phyloP scores from a whole-genome alignment of 2,113 vertebrate genomes.

The Cettia cetti region DNA sequence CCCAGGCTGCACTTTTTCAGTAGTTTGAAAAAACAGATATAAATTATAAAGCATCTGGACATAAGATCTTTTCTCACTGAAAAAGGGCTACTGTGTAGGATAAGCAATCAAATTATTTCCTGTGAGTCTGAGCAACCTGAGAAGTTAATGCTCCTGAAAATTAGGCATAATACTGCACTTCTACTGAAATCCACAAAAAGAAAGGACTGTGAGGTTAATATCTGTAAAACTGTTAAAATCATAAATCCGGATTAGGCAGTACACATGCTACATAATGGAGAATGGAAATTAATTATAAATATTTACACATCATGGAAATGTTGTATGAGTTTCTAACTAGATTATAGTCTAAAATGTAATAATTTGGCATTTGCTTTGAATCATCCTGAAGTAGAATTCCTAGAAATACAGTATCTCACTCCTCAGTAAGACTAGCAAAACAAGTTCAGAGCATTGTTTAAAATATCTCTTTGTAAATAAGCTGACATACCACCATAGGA shows the following conservation, averaged over 20 bases:
- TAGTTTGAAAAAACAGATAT: neutral
- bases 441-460: neutral
- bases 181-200: neutral
- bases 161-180: neutral
- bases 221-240: neutral
- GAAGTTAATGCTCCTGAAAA: constrained; percentile 28
- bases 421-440: neutral
- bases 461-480: neutral
- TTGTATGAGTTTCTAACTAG: neutral
- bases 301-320: neutral
- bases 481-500: neutral
- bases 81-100: neutral
- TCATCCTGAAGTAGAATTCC: neutral
- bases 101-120: neutral
- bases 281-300: neutral
- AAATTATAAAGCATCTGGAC: constrained; percentile 29
- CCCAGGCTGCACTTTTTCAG: neutral
- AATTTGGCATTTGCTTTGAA: neutral
- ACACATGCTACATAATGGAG: neutral
- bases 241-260: neutral
- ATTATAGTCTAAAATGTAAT: neutral
- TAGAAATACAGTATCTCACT: neutral
- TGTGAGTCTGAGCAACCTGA: neutral
- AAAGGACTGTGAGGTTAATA: neutral
- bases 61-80: neutral